Evolutionary conservation across 2,888 invertebrate genomes (phyloP).

Genomic region (Euproctis similis): DNA sequence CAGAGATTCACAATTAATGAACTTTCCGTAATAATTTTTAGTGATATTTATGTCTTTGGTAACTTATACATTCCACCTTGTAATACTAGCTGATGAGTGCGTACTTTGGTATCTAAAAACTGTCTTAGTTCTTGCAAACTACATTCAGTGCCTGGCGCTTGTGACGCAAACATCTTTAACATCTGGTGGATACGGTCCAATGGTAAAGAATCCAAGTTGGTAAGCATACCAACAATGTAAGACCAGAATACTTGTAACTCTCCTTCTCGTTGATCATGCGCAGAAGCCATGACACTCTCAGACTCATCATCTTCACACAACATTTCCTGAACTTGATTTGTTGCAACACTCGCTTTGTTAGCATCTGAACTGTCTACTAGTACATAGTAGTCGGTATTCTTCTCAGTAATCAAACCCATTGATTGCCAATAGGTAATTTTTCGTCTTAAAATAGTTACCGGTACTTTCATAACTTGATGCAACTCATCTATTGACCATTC

Average conservation of each 20-base stretch:
- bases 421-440: conserved; percentile 96
- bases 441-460: conserved; percentile 87
- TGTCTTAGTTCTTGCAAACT: conserved; percentile 90
- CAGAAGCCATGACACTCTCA: conserved; percentile 96
- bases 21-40: too few species aligned
- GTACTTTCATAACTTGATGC: conserved; percentile 89
- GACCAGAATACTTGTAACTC: conserved; percentile 97
- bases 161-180: conserved; percentile 97
- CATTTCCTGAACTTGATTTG: conserved; percentile 76
- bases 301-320: conserved; percentile 92
- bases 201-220: conserved; percentile 93
- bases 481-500: conserved; percentile 92
- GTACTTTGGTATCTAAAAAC: conserved; percentile 94
- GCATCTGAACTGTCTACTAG: conserved; percentile 80
- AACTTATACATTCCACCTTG: conserved; percentile 92
- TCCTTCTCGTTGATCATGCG: conserved; percentile 94
- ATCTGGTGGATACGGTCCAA: conserved; percentile 96
- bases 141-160: conserved; percentile 92
- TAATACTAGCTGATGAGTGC: conserved; percentile 90
- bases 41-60: conserved; percentile 77
- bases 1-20: too few species aligned
- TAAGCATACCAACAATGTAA: conserved; percentile 97
- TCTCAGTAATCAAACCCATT: conserved; percentile 90
- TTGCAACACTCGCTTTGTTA: conserved; percentile 70
- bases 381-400: conserved; percentile 82